Percentiles rank a stretch among this genome's conserved stretches.
These are phyloP conservation scores for Netelia melanura DNA, from an alignment of 2,888 invertebrate species.

Conservation along the genomic window DNA sequence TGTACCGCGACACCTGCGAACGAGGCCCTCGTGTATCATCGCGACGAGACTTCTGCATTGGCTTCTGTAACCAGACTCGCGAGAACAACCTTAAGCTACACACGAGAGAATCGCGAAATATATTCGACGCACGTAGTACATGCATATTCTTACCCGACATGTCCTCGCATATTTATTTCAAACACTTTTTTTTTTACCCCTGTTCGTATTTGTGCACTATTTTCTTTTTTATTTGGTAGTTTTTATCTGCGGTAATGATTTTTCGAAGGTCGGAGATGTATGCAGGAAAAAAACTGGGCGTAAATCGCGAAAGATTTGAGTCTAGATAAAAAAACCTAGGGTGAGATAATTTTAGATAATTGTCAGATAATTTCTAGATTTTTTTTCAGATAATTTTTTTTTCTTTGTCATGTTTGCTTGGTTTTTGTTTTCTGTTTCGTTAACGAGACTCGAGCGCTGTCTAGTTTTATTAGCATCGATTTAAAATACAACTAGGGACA, in stretches of 20 bases:
- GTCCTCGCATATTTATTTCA: slow-evolving; percentile 34
- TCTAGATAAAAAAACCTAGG: too few relatives aligned
- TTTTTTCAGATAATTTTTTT: neutral
- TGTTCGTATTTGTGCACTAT: too few relatives aligned
- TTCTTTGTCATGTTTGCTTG: neutral
- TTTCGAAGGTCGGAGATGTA: too few relatives aligned
- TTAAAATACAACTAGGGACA: slow-evolving; percentile 44
- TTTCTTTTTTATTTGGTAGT: too few relatives aligned
- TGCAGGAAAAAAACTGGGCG: too few relatives aligned
- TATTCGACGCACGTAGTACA: slow-evolving; percentile 30
- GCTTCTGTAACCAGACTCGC: slow-evolving; percentile 52
- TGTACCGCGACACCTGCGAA: slow-evolving; percentile 82
- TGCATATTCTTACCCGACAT: neutral
- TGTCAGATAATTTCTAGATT: neutral
- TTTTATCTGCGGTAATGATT: too few relatives aligned
- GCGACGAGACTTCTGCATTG: slow-evolving; percentile 78
- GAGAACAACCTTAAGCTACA: slow-evolving; percentile 49
- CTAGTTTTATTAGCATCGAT: slow-evolving; percentile 39
- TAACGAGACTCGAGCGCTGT: neutral
- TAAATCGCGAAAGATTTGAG: too few relatives aligned
- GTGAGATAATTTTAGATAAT: too few relatives aligned
- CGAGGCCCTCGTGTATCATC: slow-evolving; percentile 78
- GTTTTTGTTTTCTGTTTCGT: neutral
- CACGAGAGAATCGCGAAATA: slow-evolving; percentile 7
- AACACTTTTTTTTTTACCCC: too few relatives aligned